Evolutionary conservation across 2,888 invertebrate species (phyloP).

Genomic region (Baccha elongata): DNA sequence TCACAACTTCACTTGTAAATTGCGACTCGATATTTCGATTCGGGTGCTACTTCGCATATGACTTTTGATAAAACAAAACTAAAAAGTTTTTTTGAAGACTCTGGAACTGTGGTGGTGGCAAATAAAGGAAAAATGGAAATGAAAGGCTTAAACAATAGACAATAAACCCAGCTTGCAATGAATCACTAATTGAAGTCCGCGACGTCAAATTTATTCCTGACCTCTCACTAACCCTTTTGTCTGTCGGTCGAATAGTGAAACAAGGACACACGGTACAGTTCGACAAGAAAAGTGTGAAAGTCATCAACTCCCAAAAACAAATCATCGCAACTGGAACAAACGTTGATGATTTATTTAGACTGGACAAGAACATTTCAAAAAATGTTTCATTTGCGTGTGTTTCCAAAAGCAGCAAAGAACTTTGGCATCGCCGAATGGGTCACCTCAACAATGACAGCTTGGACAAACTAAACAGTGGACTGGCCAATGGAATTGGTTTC

Average conservation of each 20-base stretch:
- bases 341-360: neutral
- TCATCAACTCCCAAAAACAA: neutral
- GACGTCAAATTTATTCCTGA: no score
- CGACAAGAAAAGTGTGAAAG: neutral
- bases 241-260: no score
- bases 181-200: no score
- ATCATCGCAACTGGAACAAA: neutral
- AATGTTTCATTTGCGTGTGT: neutral
- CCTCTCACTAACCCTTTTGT: no score
- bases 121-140: no score
- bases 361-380: neutral
- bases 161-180: no score
- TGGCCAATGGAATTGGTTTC: neutral
- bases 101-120: no score
- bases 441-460: neutral
- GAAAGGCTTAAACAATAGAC: no score
- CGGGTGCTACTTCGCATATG: no score
- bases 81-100: no score
- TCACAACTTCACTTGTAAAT: constrained; percentile 45
- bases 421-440: neutral
- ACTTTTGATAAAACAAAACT: no score
- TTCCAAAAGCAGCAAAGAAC: neutral
- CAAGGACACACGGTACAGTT: no score
- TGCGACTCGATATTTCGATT: constrained; percentile 15
- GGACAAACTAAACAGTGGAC: neutral